Base-by-base conservation (phyloP, 1,140 invertebrate genomes). In the Ganaspis sp. region DNA sequence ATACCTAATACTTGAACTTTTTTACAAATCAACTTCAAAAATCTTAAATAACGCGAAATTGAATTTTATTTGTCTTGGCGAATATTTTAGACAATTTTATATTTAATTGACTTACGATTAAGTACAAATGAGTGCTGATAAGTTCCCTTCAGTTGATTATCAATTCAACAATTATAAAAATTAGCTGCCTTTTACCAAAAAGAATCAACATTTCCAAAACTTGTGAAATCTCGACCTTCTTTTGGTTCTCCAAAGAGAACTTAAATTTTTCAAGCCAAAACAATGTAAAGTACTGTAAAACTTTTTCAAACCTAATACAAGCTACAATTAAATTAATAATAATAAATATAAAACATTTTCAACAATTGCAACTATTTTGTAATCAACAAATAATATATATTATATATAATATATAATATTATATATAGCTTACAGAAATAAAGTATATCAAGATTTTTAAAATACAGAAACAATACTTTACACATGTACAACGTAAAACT, bases 91-190 rank as follows among this genome's bases (percentile, higher is more conserved):
- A 74, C 76, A 81, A 76, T 82, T 73, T 80, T 78, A 70, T 54
- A 23, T n/a, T n/a, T 81, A 82, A 82, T 82, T 82, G 81, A 82
- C 81, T 80, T 81, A 78, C 29, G 29, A 81, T 75, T 82, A 80
- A 40, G 45, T 49, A 49, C 3, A 49, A 49, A 49, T 49, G n/a
- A 49, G 45, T 49, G 45, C n/a, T 49, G 45, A 49, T 49, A 17
- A 49, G 45, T 17, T 49, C 45, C 45, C 45, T n/a, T 49, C 45
- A 49, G 17, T 49, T 49, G 45, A 49, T 49, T 17, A n/a, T 15
- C n/a, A 1, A 49, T n/a, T 49, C 5, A 49, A 45, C 12, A 45
- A n/a, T 49, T 49, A n/a, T 49, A 49, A 49, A 49, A 49, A n/a
- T n/a, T n/a, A 49, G 12, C 45, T 49, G 17, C n/a, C n/a, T n/a